phyloP scores from a whole-genome alignment of 1,140 invertebrate species.

The Maniola jurtina region DNA sequence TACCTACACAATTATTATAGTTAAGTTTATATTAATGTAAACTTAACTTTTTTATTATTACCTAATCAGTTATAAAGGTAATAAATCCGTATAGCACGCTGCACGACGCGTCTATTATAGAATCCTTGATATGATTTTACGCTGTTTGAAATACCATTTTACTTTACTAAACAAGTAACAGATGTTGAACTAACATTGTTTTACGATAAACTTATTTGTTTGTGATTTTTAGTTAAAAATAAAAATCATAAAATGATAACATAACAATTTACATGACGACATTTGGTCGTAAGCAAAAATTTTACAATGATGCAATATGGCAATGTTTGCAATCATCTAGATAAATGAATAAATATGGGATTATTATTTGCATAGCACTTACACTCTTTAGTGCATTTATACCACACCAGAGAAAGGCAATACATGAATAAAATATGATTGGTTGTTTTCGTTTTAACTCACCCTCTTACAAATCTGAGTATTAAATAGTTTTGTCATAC shows the following conservation, averaged over 20 bases:
- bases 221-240: constrained; percentile 38
- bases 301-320: constrained; percentile 36
- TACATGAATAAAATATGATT: neutral
- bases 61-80: no score
- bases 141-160: neutral
- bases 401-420: constrained; percentile 1
- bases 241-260: constrained; percentile 43
- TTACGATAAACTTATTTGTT: constrained; percentile 45
- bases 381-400: constrained; percentile 8
- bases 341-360: constrained; percentile 30
- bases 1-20: no score
- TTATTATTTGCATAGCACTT: constrained; percentile 28
- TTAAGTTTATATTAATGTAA: no score
- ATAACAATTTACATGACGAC: constrained; percentile 17
- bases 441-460: neutral
- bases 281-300: constrained; percentile 19
- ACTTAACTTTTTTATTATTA: no score
- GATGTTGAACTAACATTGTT: constrained; percentile 44
- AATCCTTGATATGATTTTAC: neutral
- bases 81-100: no score
- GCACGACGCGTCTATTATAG: neutral
- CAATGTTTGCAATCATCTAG: constrained; percentile 39
- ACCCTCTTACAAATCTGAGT: neutral
- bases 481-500: neutral
- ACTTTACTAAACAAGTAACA: constrained; percentile 36